phyloP scores from a whole-genome alignment of 2,797 vertebrate genomes.

The Chiloscyllium punctatum region DNA sequence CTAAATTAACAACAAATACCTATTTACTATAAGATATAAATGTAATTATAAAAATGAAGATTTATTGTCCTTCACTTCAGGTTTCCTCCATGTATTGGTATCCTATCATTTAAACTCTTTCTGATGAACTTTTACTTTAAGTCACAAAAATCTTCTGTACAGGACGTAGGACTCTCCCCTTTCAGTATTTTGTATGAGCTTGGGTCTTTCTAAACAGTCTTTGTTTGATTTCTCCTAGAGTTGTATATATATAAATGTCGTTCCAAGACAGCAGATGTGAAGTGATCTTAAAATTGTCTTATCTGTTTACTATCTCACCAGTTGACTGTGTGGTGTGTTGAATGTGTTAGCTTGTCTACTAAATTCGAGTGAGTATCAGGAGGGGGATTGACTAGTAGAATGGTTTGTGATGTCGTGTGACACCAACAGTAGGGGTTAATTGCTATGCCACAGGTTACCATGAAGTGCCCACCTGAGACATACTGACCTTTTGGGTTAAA shows the following conservation, averaged over 20 bases:
- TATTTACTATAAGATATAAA: neutral
- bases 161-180: neutral
- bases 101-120: neutral
- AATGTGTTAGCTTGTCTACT: neutral
- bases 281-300: neutral
- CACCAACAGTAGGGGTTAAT: too few species aligned
- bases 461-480: too few species aligned
- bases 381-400: too few species aligned
- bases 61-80: constrained; percentile 10
- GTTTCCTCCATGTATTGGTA: neutral
- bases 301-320: neutral
- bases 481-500: too few species aligned
- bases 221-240: neutral
- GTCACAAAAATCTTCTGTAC: neutral
- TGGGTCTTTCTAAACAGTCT: neutral
- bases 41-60: neutral
- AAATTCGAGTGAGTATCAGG: too few species aligned
- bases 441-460: too few species aligned
- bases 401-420: too few species aligned
- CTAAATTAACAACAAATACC: neutral
- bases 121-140: constrained; percentile 5
- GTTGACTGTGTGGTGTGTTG: neutral
- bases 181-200: neutral
- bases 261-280: neutral
- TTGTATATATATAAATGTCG: neutral